Conservation (phyloP, 2,797 vertebrate species). For the Huso huso region DNA sequence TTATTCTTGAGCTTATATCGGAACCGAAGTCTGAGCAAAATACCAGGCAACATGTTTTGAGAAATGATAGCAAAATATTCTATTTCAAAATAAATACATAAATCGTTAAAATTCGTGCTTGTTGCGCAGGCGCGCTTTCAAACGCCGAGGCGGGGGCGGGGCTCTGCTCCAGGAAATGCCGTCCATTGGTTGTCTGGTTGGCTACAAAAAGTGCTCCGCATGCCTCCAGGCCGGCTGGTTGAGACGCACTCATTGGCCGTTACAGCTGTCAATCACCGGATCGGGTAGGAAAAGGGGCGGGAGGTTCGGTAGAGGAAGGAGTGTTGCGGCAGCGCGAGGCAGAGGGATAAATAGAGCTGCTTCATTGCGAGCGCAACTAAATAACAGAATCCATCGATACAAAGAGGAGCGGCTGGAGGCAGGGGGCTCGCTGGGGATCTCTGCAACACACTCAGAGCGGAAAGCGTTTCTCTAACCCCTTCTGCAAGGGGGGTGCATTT, state of each 20-base stretch:
- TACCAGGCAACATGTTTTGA: no score
- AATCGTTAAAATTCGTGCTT: no score
- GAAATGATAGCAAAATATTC: no score
- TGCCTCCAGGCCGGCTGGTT: not conserved
- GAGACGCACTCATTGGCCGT: constrained; percentile 26
- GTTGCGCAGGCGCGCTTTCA: not conserved
- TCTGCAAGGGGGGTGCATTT: no score
- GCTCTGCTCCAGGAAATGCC: constrained; percentile 24
- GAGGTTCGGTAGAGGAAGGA: constrained; percentile 24
- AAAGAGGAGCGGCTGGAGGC: no score
- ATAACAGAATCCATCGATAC: not conserved
- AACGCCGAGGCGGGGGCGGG: constrained; percentile 10
- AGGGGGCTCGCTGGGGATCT: no score
- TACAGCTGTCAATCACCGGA: constrained; percentile 14
- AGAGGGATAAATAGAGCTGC: constrained; percentile 21
- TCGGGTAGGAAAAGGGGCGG: constrained; percentile 27
- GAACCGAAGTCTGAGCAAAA: no score
- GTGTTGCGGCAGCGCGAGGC: constrained; percentile 19
- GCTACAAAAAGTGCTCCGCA: constrained; percentile 13
- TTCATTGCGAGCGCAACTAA: not conserved
- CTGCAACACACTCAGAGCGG: no score
- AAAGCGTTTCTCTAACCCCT: no score
- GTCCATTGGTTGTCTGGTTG: constrained; percentile 22
- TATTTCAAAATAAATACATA: no score
- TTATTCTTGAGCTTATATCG: no score